Evolutionary conservation across 2,113 vertebrate species (phyloP).

Genomic region (Pristiophorus japonicus): DNA sequence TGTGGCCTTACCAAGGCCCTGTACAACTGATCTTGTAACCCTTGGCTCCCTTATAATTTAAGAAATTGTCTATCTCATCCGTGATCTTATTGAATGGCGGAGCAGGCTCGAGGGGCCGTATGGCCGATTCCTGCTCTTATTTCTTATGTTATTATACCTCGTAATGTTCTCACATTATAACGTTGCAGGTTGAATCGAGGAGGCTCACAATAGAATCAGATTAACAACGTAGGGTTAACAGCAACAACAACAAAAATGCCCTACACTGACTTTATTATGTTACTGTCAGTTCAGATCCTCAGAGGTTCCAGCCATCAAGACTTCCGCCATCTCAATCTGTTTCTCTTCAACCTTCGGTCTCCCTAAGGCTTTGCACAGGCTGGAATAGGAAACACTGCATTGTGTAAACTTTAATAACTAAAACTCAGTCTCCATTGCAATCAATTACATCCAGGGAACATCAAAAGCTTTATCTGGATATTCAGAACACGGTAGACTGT

Average conservation of each 20-base stretch:
- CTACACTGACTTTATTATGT: neutral
- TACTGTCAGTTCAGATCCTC: neutral
- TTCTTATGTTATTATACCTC: too few species aligned
- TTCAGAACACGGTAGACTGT: neutral
- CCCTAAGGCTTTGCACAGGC: neutral
- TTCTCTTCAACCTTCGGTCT: neutral
- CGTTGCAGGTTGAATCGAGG: neutral
- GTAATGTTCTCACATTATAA: neutral
- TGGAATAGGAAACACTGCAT: neutral
- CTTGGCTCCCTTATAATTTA: too few species aligned
- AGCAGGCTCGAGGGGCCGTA: too few species aligned
- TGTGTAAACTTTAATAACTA: neutral
- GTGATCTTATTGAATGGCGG: too few species aligned
- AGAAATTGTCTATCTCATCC: too few species aligned
- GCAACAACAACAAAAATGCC: neutral
- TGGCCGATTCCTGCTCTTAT: too few species aligned
- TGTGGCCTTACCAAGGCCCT: too few species aligned
- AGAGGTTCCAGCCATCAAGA: neutral
- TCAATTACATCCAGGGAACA: neutral
- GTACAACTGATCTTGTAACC: too few species aligned
- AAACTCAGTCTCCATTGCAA: neutral
- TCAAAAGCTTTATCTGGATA: neutral
- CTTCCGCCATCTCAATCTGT: conserved; percentile 16
- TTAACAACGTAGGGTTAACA: neutral
- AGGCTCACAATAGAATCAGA: neutral